phyloP scores from a whole-genome alignment of 2,113 vertebrate genomes.

The Spermophilus dauricus region DNA sequence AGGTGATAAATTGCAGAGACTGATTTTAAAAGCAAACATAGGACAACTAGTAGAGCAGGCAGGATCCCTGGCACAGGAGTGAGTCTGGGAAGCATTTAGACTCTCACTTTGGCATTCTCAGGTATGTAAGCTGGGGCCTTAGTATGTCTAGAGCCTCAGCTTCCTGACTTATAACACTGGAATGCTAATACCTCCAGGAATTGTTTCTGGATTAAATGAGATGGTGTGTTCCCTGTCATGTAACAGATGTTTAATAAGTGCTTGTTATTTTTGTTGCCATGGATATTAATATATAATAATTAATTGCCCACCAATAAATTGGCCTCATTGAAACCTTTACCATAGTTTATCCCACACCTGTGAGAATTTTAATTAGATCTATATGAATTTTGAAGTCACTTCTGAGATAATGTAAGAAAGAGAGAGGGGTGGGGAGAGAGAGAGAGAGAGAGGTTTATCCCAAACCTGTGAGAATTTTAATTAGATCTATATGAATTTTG shows the following conservation, averaged over 20 bases:
- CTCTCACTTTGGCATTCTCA: not conserved
- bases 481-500: not conserved
- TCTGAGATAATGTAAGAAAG: not conserved
- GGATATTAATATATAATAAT: not conserved
- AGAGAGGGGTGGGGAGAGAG: too few relatives aligned
- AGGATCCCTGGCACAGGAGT: not conserved
- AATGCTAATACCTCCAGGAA: not conserved
- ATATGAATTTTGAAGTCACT: not conserved
- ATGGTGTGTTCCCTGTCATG: not conserved
- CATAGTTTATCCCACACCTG: not conserved
- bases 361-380: not conserved
- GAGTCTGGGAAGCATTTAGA: not conserved
- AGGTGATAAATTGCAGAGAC: not conserved
- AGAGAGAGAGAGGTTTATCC: too few relatives aligned
- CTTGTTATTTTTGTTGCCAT: not conserved
- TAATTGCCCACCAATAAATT: not conserved
- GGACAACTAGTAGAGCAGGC: rapidly evolving
- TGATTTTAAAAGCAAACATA: not conserved
- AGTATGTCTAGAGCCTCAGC: not conserved
- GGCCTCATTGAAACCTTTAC: constrained; percentile 18
- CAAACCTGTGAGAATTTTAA: constrained; percentile 11
- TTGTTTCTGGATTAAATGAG: not conserved
- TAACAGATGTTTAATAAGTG: not conserved
- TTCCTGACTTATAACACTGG: not conserved
- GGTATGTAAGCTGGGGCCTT: not conserved